Conservation (phyloP, 1,140 invertebrate species). For the Eumaeus atala region DNA sequence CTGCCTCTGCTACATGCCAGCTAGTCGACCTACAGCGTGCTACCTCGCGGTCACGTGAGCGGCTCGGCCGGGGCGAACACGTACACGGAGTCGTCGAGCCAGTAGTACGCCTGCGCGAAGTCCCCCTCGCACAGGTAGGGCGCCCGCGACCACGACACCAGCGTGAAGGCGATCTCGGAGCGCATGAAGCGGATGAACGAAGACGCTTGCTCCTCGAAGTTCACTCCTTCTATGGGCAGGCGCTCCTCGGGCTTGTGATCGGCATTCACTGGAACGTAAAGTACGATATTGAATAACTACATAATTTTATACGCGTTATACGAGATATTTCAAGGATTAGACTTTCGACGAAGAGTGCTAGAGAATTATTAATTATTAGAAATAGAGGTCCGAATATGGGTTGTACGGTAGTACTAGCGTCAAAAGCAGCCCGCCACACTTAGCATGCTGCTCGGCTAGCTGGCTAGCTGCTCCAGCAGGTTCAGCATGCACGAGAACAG, state of each 20-base stretch:
- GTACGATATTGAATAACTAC: neutral
- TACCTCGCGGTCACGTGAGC: no score
- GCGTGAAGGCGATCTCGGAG: constrained; percentile 81
- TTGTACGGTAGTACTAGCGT: no score
- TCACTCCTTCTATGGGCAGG: constrained; percentile 79
- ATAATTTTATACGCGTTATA: no score
- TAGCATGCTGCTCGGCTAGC: neutral
- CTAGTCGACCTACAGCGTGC: no score
- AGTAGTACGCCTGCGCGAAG: constrained; percentile 92
- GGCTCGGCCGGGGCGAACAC: constrained; percentile 69
- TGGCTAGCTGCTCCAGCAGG: neutral
- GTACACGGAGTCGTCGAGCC: constrained; percentile 91
- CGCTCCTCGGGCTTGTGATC: constrained; percentile 84
- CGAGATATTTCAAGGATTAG: no score
- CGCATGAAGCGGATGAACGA: constrained; percentile 83
- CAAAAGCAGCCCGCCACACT: no score
- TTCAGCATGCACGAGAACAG: no score
- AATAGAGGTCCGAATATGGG: no score
- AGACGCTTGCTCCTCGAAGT: constrained; percentile 86
- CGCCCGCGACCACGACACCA: constrained; percentile 86
- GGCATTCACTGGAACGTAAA: constrained; percentile 67
- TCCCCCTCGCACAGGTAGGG: constrained; percentile 97
- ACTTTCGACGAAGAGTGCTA: no score
- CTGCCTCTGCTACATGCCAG: no score
- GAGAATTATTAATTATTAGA: no score